Conservation (phyloP, 2,797 vertebrate species). For the Choloepus didactylus region DNA sequence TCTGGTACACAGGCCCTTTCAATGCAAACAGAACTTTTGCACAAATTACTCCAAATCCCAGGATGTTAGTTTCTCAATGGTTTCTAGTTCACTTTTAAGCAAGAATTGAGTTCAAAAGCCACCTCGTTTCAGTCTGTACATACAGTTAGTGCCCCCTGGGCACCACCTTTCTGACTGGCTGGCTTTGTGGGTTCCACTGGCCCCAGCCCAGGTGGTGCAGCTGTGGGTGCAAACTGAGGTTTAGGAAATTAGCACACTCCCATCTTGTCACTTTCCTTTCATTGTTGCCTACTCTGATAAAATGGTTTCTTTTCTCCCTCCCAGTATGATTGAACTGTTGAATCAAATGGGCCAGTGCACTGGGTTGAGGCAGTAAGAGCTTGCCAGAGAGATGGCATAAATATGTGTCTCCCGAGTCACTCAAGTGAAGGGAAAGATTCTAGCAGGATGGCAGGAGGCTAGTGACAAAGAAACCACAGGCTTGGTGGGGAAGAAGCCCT, state of each 20-base stretch:
- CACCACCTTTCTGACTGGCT: background rate
- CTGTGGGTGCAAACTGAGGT: background rate
- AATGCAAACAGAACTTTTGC: constrained; percentile 50
- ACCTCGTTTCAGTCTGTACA: background rate
- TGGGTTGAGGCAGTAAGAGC: background rate
- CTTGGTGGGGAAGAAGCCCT: background rate
- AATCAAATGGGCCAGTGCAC: background rate
- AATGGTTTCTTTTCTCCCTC: background rate
- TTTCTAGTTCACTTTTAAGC: constrained; percentile 21
- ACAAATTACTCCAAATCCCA: constrained; percentile 51
- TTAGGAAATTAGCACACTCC: background rate
- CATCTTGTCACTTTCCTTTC: constrained; percentile 13
- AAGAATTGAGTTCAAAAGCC: constrained; percentile 43
- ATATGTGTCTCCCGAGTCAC: background rate
- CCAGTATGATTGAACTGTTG: background rate
- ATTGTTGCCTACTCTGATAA: constrained; percentile 37
- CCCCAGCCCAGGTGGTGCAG: background rate
- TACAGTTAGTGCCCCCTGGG: background rate
- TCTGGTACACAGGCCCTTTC: constrained; percentile 53
- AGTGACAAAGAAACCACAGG: constrained; percentile 33
- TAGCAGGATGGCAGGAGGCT: constrained; percentile 42
- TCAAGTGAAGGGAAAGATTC: constrained; percentile 51
- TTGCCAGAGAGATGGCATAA: background rate
- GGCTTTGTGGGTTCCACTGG: background rate
- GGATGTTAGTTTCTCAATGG: constrained; percentile 38